Percentiles rank a stretch among this genome's conserved stretches.
Conservation (phyloP, 2,888 invertebrate species). For the Stegana nigrithorax region DNA sequence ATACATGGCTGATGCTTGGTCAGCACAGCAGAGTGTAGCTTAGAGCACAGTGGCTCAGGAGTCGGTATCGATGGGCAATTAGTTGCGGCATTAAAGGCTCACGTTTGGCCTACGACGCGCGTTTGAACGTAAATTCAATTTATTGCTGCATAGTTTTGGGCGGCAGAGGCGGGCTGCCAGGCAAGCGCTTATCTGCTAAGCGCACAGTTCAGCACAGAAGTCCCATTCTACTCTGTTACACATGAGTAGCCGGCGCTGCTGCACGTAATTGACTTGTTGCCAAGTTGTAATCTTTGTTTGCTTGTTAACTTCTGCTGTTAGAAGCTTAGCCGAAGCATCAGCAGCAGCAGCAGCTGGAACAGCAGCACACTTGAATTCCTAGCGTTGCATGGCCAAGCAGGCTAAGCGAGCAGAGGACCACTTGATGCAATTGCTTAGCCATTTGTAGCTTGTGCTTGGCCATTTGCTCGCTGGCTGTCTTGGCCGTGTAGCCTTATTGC, state of each 20-base stretch:
- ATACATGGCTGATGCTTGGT: neutral
- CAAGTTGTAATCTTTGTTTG: conserved; percentile 59
- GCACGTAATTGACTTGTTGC: conserved; percentile 57
- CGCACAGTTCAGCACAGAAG: too few species aligned
- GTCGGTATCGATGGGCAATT: conserved; percentile 44
- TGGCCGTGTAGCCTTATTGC: too few species aligned
- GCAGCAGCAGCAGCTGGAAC: conserved; percentile 19
- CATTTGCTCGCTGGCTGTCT: too few species aligned
- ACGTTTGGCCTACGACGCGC: conserved; percentile 5
- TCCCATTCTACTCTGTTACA: too few species aligned
- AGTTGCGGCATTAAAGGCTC: conserved; percentile 56
- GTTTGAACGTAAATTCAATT: conserved; percentile 18
- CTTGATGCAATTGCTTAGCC: too few species aligned
- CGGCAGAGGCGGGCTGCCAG: neutral
- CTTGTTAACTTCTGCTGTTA: conserved; percentile 62
- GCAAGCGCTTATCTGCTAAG: too few species aligned
- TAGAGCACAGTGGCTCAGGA: neutral
- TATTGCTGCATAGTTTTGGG: conserved; percentile 16
- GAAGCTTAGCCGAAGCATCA: conserved; percentile 61
- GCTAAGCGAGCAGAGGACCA: too few species aligned
- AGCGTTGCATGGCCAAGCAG: conserved; percentile 21
- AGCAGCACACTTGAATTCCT: neutral
- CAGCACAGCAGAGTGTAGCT: conserved; percentile 18
- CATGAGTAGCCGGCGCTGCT: neutral
- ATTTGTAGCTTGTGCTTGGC: too few species aligned